These are phyloP conservation scores for Toxotes lorentzi DNA, from an alignment of 2,797 vertebrate species.

Conservation along the genomic window DNA sequence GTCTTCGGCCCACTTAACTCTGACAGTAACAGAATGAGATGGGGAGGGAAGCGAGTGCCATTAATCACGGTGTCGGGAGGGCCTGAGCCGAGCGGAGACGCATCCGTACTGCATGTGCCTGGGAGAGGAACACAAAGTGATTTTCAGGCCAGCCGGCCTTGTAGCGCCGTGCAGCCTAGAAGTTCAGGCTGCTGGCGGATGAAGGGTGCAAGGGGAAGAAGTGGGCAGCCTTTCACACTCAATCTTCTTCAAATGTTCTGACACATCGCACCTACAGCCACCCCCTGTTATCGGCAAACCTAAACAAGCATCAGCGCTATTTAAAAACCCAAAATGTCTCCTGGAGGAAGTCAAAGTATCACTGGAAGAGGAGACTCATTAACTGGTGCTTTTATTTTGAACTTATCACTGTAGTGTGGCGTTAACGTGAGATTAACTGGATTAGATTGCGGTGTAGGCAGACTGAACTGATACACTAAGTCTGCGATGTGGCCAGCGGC, in stretches of 20 bases:
- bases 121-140: slow-evolving; percentile 78
- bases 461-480: slow-evolving; percentile 23
- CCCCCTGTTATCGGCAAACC: slow-evolving; percentile 49
- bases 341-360: slow-evolving; percentile 22
- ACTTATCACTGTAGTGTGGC: neutral
- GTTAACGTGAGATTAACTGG: slow-evolving; percentile 19
- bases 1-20: slow-evolving; percentile 87
- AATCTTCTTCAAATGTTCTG: slow-evolving; percentile 80
- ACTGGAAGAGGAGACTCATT: slow-evolving; percentile 2
- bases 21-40: slow-evolving; percentile 88
- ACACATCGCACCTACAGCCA: slow-evolving; percentile 74
- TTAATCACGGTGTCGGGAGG: slow-evolving; percentile 85
- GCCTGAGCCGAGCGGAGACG: slow-evolving; percentile 72
- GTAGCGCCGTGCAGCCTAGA: slow-evolving; percentile 57
- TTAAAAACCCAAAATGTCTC: slow-evolving; percentile 49
- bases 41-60: slow-evolving; percentile 83
- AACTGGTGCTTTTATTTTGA: slow-evolving; percentile 5
- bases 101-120: slow-evolving; percentile 81
- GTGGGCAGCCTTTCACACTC: slow-evolving; percentile 76
- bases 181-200: slow-evolving; percentile 63
- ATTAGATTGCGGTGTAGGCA: slow-evolving; percentile 10
- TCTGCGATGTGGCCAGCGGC: neutral
- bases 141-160: slow-evolving; percentile 78
- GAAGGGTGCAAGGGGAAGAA: slow-evolving; percentile 54
- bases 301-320: slow-evolving; percentile 54